These are phyloP conservation scores for Eidolon dupreanum DNA, from an alignment of 2,797 vertebrate species.

Conservation along the genomic window DNA sequence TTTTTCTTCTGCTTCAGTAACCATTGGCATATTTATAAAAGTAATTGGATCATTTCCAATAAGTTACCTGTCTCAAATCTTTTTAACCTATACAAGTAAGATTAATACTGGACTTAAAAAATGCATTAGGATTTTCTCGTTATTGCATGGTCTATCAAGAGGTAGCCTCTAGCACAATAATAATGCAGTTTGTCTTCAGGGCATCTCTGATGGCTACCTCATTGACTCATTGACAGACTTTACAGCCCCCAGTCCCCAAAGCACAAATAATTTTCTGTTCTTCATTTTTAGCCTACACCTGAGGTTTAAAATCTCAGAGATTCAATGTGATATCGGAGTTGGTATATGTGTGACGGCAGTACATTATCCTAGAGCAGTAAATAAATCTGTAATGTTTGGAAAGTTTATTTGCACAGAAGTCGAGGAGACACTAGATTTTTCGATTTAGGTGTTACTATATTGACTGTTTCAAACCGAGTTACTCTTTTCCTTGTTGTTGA, in stretches of 20 bases:
- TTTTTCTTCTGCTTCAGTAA: no score
- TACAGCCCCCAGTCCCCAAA: neutral
- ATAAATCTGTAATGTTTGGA: neutral
- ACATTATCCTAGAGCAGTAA: neutral
- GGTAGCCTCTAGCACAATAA: neutral
- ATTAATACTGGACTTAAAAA: neutral
- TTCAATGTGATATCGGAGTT: neutral
- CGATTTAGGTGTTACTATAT: neutral
- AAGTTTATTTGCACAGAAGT: neutral
- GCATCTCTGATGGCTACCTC: neutral
- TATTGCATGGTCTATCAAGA: neutral
- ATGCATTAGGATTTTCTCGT: neutral
- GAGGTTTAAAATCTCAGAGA: neutral
- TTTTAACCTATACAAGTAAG: neutral
- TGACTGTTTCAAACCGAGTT: neutral
- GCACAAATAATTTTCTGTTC: neutral
- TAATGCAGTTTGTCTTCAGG: neutral
- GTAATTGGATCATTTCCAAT: neutral
- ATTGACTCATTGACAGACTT: neutral
- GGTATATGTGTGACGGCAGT: neutral
- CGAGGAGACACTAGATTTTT: neutral
- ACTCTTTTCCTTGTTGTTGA: neutral
- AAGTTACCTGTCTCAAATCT: neutral
- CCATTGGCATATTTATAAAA: neutral
- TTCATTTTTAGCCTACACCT: neutral